Percentiles rank a stretch among this genome's conserved stretches.
phyloP scores from a whole-genome alignment of 2,113 vertebrate genomes.

The Neolamprologus modestus region DNA sequence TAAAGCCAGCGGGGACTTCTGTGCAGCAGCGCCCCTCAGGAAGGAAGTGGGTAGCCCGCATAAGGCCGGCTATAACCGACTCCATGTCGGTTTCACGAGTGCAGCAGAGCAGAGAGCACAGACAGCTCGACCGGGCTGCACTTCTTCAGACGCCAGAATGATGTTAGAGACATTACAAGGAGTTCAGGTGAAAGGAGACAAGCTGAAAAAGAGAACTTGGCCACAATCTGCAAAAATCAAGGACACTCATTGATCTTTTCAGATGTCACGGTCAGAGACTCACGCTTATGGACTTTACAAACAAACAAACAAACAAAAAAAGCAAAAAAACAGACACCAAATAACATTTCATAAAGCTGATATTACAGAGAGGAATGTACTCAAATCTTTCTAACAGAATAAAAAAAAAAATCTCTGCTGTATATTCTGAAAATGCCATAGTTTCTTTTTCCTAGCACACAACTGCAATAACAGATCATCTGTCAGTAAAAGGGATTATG shows the following conservation, averaged over 20 bases:
- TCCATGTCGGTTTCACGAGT: not conserved
- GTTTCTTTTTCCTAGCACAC: not conserved
- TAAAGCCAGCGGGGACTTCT: not conserved
- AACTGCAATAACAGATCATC: not conserved
- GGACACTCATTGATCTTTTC: not conserved
- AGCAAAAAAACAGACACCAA: not conserved
- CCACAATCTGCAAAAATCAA: not conserved
- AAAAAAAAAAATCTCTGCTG: not conserved
- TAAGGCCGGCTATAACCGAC: not conserved
- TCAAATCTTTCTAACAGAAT: not conserved
- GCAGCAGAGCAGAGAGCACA: not conserved
- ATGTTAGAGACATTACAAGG: not conserved
- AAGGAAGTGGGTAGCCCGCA: not conserved
- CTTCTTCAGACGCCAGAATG: not conserved
- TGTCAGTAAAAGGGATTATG: not conserved
- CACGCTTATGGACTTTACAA: not conserved
- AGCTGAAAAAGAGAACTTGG: not conserved
- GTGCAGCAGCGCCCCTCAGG: not conserved
- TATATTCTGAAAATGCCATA: not conserved
- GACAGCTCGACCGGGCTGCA: not conserved
- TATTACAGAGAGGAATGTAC: not conserved
- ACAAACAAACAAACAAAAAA: not conserved
- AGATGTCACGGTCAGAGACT: not conserved
- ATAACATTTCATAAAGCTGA: slow-evolving; percentile 12
- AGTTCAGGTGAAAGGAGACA: not conserved